Percentiles rank a stretch among this genome's conserved stretches.
These are phyloP conservation scores for Mycalesis mineus DNA, from an alignment of 2,888 invertebrate species.

Conservation along the genomic window DNA sequence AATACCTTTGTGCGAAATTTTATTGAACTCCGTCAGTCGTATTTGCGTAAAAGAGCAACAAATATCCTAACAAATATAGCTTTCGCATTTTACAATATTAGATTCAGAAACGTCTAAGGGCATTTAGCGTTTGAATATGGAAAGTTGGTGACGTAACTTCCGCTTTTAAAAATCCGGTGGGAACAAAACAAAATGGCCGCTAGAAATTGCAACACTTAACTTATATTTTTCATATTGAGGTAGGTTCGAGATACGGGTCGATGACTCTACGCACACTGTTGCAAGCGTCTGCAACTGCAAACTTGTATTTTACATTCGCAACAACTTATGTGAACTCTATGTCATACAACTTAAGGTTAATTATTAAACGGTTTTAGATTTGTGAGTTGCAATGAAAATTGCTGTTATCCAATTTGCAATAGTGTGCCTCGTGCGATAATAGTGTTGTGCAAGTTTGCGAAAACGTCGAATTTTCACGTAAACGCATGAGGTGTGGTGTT, in stretches of 20 bases:
- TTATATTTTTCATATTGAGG: slow-evolving; percentile 67
- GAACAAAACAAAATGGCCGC: slow-evolving; percentile 35
- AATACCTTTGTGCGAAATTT: too few relatives aligned
- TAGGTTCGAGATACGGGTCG: slow-evolving; percentile 70
- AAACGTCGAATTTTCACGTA: slow-evolving; percentile 53
- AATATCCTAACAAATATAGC: too few relatives aligned
- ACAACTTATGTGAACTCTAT: slow-evolving; percentile 18
- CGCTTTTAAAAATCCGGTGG: slow-evolving; percentile 21
- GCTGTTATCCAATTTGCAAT: slow-evolving; percentile 45
- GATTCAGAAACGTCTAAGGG: background rate
- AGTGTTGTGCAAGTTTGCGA: slow-evolving; percentile 65
- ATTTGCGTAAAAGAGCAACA: too few relatives aligned
- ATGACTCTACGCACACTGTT: slow-evolving; percentile 53
- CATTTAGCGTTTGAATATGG: slow-evolving; percentile 9
- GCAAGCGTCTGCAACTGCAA: slow-evolving; percentile 10
- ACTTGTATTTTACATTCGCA: background rate
- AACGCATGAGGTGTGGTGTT: slow-evolving; percentile 23
- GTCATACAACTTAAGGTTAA: slow-evolving; percentile 31
- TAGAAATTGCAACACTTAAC: slow-evolving; percentile 39
- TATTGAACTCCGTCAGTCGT: too few relatives aligned
- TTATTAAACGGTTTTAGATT: slow-evolving; percentile 25
- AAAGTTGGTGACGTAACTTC: slow-evolving; percentile 25
- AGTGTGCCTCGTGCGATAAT: slow-evolving; percentile 59
- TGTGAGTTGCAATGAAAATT: slow-evolving; percentile 7
- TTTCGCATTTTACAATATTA: too few relatives aligned